Percentiles rank a stretch among this genome's conserved stretches.
Conservation (phyloP, 2,888 invertebrate species). For the Graphium colonna region DNA sequence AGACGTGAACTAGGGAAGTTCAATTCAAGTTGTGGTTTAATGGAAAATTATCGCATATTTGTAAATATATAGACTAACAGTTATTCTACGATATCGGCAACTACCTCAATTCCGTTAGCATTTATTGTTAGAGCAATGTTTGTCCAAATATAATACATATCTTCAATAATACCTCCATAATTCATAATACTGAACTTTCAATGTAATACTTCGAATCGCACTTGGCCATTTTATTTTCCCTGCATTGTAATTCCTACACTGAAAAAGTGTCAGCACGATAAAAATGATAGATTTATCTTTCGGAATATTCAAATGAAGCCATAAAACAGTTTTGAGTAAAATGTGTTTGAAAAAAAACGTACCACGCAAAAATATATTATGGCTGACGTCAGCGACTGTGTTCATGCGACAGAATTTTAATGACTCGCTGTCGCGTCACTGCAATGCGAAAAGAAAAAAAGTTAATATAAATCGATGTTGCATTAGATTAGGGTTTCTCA, state of each 20-base stretch:
- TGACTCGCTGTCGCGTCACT: neutral
- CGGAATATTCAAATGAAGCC: constrained; percentile 12
- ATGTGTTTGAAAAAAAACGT: neutral
- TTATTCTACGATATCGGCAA: too few species aligned
- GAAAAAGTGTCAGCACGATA: neutral
- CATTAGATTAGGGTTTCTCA: neutral
- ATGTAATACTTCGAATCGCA: too few species aligned
- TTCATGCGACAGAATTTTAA: constrained; percentile 7
- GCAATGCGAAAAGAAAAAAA: neutral
- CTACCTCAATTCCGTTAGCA: too few species aligned
- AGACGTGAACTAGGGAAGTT: too few species aligned
- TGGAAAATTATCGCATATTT: too few species aligned
- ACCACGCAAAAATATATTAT: neutral
- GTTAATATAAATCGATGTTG: neutral
- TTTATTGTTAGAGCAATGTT: too few species aligned
- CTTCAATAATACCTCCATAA: too few species aligned
- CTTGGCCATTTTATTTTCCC: too few species aligned
- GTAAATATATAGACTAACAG: too few species aligned
- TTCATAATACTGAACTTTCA: too few species aligned
- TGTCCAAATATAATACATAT: too few species aligned
- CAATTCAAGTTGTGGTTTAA: too few species aligned
- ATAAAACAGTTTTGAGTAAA: neutral
- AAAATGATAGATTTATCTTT: constrained; percentile 4
- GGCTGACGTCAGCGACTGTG: neutral
- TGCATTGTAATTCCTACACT: neutral